Evolutionary conservation across 2,797 vertebrate genomes (phyloP).

Genomic region (Aldrovandia affinis): DNA sequence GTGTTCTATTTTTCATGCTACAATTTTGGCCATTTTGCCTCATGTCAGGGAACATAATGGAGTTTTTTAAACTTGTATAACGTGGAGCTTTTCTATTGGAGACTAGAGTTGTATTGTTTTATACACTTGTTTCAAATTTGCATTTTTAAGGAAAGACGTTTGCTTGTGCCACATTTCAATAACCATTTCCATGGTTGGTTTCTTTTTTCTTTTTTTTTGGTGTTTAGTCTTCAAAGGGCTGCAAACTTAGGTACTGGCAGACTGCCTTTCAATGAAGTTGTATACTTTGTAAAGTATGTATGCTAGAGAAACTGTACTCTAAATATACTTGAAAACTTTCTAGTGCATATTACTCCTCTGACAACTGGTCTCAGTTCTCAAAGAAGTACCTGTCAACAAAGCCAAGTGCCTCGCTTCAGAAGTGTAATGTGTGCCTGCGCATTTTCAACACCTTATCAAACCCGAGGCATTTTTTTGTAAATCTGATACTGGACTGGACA

Average conservation of each 20-base stretch:
- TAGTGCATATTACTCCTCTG: background rate
- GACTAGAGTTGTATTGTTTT: conserved; percentile 6
- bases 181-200: background rate
- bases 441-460: background rate
- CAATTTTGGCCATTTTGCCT: conserved; percentile 54
- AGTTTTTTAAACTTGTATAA: background rate
- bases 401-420: conserved; percentile 18
- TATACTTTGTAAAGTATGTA: conserved; percentile 26
- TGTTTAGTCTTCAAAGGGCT: conserved; percentile 33
- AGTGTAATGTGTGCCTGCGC: conserved; percentile 6
- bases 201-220: conserved; percentile 35
- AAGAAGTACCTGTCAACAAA: conserved; percentile 8
- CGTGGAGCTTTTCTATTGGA: background rate
- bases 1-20: conserved; percentile 51
- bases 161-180: conserved; percentile 28
- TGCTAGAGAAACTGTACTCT: conserved; percentile 24
- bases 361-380: conserved; percentile 15
- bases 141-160: background rate
- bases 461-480: background rate
- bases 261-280: conserved; percentile 39
- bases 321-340: conserved; percentile 27
- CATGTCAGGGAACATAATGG: conserved; percentile 53
- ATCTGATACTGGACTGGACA: conserved; percentile 8
- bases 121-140: background rate
- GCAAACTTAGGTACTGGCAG: conserved; percentile 60